Evolutionary conservation across 2,797 vertebrate genomes (phyloP), one percentile per base, ranked within the genome.

Genomic region (Pygocentrus nattereri): DNA sequence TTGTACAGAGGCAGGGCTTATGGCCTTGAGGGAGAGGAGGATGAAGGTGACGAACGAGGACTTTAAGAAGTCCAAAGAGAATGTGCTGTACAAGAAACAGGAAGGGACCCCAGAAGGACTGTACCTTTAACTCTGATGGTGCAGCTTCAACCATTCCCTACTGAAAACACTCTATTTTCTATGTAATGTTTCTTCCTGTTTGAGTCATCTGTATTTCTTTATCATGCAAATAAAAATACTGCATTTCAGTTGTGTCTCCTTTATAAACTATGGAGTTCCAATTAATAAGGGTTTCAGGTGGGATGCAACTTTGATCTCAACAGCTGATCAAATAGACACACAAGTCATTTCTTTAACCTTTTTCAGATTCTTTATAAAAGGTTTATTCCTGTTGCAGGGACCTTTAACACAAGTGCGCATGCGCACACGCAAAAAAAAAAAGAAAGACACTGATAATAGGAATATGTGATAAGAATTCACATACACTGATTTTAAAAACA

Each of bases 41-140:
- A 99, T 99, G 98, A 99, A 99, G 94, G 97, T 99, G 79, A 99
- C 98, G 83, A 99, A 99, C 16, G 98, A 99, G 92, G 98, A 99
- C 90, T 99, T 99, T 93, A 99, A 99, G 80, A 99, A 99, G 89
- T 99, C 98, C 3, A 99, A 99, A 93, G 98, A 99, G 82, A 99
- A 99, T 0, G 97, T 99, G 85, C 94, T 99, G 71, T 99, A 99
- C 87, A 99, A 99, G 92, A 99, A 99, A 88, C 98, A 99, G 87
- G 98, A 99, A 91, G 98, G 98, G 81, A 99, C 98, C 23, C 98
- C 98, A 0, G 98, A 99, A 89, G 98, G 98, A 50, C 94, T 99
- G 0, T 99, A 99, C 90, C 97, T 99, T 74, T 87, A 77, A 74
- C 5, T 47, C 30, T 50, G 13, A 27, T 15, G 34, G 21, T 54